A percentile compares a stretch with the other conserved stretches of the same genome.
phyloP scores from a whole-genome alignment of 2,797 vertebrate species.

The Danio kyathit region DNA sequence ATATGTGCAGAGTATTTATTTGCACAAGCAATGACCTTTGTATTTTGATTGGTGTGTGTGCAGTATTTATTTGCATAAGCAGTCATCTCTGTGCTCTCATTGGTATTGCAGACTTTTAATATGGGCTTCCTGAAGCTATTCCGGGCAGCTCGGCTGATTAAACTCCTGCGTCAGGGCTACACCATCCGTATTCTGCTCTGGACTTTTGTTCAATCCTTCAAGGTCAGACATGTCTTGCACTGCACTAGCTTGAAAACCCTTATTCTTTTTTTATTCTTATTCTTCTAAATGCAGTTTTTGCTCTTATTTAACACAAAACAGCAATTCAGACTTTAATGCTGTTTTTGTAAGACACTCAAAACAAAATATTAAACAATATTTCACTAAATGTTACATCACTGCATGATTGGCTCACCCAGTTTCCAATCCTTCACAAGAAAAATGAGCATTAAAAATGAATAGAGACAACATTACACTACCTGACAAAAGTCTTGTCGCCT shows the following conservation, averaged over 20 bases:
- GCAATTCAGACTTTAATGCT: too few species aligned
- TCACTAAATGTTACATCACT: too few species aligned
- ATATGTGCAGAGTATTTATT: neutral
- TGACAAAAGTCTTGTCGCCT: too few species aligned
- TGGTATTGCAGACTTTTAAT: constrained; percentile 86
- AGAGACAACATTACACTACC: too few species aligned
- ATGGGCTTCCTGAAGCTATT: constrained; percentile 99
- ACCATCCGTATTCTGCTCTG: constrained; percentile 98
- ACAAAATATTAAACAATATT: too few species aligned
- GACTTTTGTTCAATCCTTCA: constrained; percentile 99
- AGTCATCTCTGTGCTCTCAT: neutral
- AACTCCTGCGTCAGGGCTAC: constrained; percentile 95
- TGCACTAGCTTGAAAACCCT: neutral
- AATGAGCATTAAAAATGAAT: too few species aligned
- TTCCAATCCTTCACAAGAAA: too few species aligned
- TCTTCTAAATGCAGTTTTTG: neutral
- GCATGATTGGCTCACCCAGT: too few species aligned
- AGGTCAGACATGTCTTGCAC: constrained; percentile 77
- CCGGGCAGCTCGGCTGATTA: constrained; percentile 95
- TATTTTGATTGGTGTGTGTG: constrained; percentile 3
- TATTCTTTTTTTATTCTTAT: neutral
- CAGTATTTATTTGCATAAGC: neutral
- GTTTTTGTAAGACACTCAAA: too few species aligned
- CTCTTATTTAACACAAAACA: neutral
- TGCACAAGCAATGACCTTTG: neutral